Evolutionary conservation across 1,140 invertebrate genomes (phyloP).

Genomic region (Solenopsis invicta): DNA sequence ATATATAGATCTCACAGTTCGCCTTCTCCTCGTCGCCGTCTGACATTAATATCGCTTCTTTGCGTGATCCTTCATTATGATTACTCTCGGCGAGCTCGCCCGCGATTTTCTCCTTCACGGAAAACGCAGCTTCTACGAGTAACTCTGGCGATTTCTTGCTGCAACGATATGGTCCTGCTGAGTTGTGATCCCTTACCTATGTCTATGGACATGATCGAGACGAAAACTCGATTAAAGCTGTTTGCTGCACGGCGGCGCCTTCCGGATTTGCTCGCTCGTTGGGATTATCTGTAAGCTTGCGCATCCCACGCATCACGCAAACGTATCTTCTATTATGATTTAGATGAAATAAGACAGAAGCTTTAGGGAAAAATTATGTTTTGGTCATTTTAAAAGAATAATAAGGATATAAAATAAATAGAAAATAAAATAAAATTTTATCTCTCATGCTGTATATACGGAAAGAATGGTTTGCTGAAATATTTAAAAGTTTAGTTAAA

Average conservation of each 20-base stretch:
- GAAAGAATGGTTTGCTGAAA: too few species aligned
- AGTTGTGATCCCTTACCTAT: slow-evolving; percentile 17
- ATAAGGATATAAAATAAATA: background rate
- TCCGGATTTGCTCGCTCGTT: background rate
- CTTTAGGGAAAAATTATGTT: background rate
- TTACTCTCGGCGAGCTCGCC: slow-evolving; percentile 11
- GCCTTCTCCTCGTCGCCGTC: slow-evolving; percentile 49
- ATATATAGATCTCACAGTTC: slow-evolving; percentile 52
- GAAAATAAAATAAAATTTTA: background rate
- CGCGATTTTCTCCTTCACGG: slow-evolving; percentile 12
- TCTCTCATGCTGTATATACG: too few species aligned
- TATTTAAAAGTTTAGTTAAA: too few species aligned
- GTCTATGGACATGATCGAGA: background rate
- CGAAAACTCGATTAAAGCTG: slow-evolving; percentile 15
- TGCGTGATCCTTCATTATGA: slow-evolving; percentile 20
- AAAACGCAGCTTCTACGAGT: slow-evolving; percentile 35
- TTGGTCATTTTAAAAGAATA: background rate
- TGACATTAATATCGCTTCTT: slow-evolving; percentile 59
- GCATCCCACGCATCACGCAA: background rate
- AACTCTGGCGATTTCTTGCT: slow-evolving; percentile 35
- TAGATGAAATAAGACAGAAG: background rate
- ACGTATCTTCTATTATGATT: too few species aligned
- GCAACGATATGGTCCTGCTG: slow-evolving; percentile 9
- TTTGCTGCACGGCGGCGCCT: background rate
- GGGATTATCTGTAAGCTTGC: background rate